These are phyloP conservation scores for Zonitis immaculata DNA, from an alignment of 2,888 invertebrate species.

Conservation along the genomic window DNA sequence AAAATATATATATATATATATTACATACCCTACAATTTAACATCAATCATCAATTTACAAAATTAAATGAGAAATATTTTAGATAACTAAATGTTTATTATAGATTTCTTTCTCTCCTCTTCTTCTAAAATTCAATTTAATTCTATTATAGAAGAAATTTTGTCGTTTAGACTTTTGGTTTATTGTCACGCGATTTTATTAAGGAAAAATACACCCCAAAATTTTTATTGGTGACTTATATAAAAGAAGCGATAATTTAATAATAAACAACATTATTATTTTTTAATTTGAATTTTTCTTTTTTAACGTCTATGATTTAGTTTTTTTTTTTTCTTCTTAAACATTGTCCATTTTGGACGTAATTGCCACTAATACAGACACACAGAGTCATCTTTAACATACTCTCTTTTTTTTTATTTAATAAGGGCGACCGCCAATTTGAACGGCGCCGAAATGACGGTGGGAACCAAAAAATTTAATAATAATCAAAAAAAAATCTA, in stretches of 20 bases:
- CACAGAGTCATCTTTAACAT: not conserved
- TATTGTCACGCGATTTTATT: not conserved
- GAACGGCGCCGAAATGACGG: conserved; percentile 29
- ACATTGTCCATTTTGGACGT: not conserved
- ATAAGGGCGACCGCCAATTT: conserved; percentile 32
- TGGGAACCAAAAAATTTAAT: conserved; percentile 21
- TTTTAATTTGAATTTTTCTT: not conserved
- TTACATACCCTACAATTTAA: not conserved
- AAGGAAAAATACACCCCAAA: not conserved
- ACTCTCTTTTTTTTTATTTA: conserved; percentile 18
- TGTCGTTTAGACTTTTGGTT: not conserved
- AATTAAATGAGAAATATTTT: too few relatives aligned
- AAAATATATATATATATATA: too few relatives aligned
- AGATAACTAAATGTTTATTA: too few relatives aligned
- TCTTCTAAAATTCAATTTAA: too few relatives aligned
- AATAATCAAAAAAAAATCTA: conserved; percentile 12
- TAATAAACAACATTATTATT: too few relatives aligned
- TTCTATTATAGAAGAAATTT: too few relatives aligned
- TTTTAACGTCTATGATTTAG: not conserved
- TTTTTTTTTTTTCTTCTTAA: not conserved
- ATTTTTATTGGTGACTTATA: not conserved
- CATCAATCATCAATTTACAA: not conserved
- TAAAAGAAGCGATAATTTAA: not conserved
- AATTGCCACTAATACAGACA: not conserved
- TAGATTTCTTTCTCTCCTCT: too few relatives aligned